A percentile compares a stretch with the other conserved stretches of the same genome.
phyloP scores from a whole-genome alignment of 2,797 vertebrate genomes.

The Alcedo quadribrachys region DNA sequence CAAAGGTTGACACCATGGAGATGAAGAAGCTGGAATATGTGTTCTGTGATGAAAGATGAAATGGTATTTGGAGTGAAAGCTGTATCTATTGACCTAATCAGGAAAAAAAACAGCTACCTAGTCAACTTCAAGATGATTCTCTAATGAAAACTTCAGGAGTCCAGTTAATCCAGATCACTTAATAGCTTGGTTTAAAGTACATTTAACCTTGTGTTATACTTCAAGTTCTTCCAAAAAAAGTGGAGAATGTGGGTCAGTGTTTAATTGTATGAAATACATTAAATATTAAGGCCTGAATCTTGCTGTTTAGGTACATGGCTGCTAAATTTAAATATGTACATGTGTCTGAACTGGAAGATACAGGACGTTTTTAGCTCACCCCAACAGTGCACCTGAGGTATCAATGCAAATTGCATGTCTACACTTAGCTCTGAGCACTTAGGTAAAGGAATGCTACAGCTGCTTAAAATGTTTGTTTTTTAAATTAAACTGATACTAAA shows the following conservation, averaged over 20 bases:
- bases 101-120: not conserved
- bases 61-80: not conserved
- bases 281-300: not conserved
- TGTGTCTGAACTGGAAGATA: not conserved
- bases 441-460: not conserved
- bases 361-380: not conserved
- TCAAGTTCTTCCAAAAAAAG: not conserved
- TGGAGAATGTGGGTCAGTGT: not conserved
- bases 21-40: not conserved
- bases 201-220: not conserved
- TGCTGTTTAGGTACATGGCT: not conserved
- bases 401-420: not conserved
- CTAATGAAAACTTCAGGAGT: not conserved
- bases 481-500: not conserved
- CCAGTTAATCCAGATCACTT: not conserved
- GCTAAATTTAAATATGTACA: not conserved
- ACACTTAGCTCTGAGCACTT: not conserved
- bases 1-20: not conserved
- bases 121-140: not conserved
- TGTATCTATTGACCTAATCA: not conserved
- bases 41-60: not conserved
- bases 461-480: not conserved
- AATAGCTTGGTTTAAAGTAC: not conserved
- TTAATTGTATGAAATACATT: not conserved
- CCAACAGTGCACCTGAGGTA: not conserved